These are phyloP conservation scores for Hassar affinis DNA, from an alignment of 2,113 vertebrate genomes.

Conservation along the genomic window DNA sequence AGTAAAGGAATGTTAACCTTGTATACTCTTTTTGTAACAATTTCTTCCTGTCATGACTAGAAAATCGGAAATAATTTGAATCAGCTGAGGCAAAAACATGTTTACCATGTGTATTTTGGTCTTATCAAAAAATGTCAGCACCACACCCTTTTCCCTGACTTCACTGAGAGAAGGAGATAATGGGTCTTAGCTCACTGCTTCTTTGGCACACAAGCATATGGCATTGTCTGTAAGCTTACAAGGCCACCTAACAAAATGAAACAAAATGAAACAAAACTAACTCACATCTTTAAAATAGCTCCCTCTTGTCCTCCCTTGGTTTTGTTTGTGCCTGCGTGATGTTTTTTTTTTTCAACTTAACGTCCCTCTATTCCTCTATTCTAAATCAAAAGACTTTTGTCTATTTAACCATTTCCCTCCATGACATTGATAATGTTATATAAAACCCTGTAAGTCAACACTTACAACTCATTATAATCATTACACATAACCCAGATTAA, in stretches of 20 bases:
- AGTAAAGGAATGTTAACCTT: neutral
- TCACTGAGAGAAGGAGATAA: neutral
- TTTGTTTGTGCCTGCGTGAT: neutral
- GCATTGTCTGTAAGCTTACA: neutral
- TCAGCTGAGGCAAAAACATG: neutral
- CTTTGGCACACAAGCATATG: neutral
- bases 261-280: neutral
- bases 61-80: neutral
- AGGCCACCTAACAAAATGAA: neutral
- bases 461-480: neutral
- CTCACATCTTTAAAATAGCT: neutral
- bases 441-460: neutral
- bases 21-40: neutral
- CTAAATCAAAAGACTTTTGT: neutral
- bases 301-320: neutral
- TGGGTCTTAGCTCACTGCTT: neutral
- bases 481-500: neutral
- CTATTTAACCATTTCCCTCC: neutral
- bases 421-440: neutral
- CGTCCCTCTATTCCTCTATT: neutral
- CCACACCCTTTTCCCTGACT: conserved; percentile 1
- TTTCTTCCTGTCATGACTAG: neutral
- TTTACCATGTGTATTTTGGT: neutral
- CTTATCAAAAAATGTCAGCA: conserved; percentile 15
- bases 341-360: neutral